These are phyloP conservation scores for Thripadectes ignobilis DNA, from an alignment of 2,797 vertebrate genomes.

Conservation along the genomic window DNA sequence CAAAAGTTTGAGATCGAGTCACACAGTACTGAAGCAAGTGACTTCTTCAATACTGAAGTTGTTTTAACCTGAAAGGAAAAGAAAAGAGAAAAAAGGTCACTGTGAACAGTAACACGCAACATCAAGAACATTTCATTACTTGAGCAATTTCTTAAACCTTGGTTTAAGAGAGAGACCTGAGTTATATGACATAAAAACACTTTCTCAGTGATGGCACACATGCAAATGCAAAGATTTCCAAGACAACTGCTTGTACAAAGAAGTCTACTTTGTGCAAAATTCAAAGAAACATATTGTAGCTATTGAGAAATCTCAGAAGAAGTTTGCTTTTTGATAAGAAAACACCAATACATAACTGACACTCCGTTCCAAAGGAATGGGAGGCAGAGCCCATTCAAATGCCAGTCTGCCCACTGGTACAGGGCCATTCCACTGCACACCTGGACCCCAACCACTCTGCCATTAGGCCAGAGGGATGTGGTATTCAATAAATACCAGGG, in stretches of 20 bases:
- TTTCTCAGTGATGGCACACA: neutral
- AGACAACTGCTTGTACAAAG: neutral
- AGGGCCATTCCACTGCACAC: neutral
- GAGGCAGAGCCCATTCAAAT: neutral
- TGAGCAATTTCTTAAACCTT: neutral
- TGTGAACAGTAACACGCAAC: neutral
- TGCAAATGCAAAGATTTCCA: neutral
- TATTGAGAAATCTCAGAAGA: neutral
- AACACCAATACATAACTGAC: neutral
- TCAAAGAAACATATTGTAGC: neutral
- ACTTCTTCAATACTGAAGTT: conserved; percentile 66
- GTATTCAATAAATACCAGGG: neutral
- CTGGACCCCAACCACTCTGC: fast-evolving
- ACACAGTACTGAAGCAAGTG: neutral
- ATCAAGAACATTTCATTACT: neutral
- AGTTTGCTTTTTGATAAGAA: neutral
- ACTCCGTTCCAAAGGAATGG: neutral
- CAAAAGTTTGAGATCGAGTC: neutral
- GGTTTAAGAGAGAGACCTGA: neutral
- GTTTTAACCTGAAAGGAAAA: conserved; percentile 72
- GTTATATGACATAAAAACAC: neutral
- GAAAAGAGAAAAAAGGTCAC: neutral
- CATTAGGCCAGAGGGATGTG: neutral
- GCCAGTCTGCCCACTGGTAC: neutral
- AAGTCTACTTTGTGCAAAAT: neutral